Conservation (phyloP, 2,888 invertebrate species). For the Drosophila setosimentum region DNA sequence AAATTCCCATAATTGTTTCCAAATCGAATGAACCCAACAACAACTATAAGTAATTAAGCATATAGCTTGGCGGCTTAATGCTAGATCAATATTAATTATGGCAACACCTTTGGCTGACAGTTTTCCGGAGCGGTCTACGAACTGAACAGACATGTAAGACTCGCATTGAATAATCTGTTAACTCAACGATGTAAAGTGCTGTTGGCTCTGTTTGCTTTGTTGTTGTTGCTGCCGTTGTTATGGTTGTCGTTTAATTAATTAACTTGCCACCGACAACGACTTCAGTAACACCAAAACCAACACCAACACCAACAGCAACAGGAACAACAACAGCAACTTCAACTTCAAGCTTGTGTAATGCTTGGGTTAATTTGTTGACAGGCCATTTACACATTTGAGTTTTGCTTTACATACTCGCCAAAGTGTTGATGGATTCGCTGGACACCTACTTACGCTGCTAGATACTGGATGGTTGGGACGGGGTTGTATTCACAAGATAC, state of each 20-base stretch:
- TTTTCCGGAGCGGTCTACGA: constrained; percentile 40
- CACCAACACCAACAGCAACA: constrained; percentile 4
- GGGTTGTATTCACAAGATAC: constrained; percentile 42
- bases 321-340: constrained; percentile 19
- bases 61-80: constrained; percentile 41
- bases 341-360: constrained; percentile 46
- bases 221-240: constrained; percentile 37
- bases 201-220: constrained; percentile 27
- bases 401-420: constrained; percentile 52
- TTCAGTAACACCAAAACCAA: constrained; percentile 27
- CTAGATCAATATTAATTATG: constrained; percentile 77
- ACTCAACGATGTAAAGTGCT: constrained; percentile 56
- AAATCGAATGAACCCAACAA: constrained; percentile 7
- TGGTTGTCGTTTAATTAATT: constrained; percentile 64
- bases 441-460: constrained; percentile 34
- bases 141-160: constrained; percentile 43
- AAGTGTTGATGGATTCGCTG: constrained; percentile 53
- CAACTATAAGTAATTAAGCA: constrained; percentile 20
- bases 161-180: constrained; percentile 76
- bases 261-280: constrained; percentile 55
- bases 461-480: not conserved
- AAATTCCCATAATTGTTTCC: constrained; percentile 28
- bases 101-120: constrained; percentile 72
- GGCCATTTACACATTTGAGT: constrained; percentile 68
- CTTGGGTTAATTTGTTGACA: constrained; percentile 77